phyloP scores from a whole-genome alignment of 2,888 invertebrate genomes.

The Hylaea fasciaria region DNA sequence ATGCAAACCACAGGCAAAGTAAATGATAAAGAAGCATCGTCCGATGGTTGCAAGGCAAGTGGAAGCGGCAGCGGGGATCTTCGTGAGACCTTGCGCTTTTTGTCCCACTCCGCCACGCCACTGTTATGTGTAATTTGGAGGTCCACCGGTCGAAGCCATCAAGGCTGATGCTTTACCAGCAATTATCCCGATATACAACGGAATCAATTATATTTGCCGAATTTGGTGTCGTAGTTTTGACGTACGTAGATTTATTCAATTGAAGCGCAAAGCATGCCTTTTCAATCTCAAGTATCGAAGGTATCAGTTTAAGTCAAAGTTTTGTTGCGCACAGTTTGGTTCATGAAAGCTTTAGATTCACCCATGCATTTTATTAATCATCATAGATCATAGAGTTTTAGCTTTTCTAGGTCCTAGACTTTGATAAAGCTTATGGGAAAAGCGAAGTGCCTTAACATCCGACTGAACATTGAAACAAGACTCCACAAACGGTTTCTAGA shows the following conservation, averaged over 20 bases:
- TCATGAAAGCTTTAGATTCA: conserved; percentile 15
- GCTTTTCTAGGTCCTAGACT: conserved; percentile 9
- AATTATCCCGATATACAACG: conserved; percentile 40
- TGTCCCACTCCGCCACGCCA: conserved; percentile 71
- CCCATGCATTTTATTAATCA: conserved; percentile 12
- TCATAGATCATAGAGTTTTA: conserved; percentile 6
- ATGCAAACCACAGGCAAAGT: not conserved
- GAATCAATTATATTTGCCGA: conserved; percentile 23
- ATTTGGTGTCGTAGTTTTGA: conserved; percentile 18
- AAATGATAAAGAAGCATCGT: conserved; percentile 6
- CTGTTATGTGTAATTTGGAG: conserved; percentile 85
- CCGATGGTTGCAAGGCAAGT: conserved; percentile 65
- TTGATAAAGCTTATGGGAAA: not conserved
- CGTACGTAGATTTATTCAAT: conserved; percentile 6
- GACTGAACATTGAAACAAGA: conserved; percentile 9
- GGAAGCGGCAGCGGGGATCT: conserved; percentile 57
- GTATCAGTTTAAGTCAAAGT: not conserved
- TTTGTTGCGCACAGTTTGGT: conserved; percentile 19
- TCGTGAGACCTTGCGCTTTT: conserved; percentile 67
- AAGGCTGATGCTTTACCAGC: conserved; percentile 59
- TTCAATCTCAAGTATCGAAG: not conserved
- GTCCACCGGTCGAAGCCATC: conserved; percentile 77
- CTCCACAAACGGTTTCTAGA: conserved; percentile 1
- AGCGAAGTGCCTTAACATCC: not conserved
- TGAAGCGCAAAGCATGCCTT: conserved; percentile 13